Evolutionary conservation across 2,113 vertebrate species (phyloP).

Genomic region (Megaptera novaeangliae): DNA sequence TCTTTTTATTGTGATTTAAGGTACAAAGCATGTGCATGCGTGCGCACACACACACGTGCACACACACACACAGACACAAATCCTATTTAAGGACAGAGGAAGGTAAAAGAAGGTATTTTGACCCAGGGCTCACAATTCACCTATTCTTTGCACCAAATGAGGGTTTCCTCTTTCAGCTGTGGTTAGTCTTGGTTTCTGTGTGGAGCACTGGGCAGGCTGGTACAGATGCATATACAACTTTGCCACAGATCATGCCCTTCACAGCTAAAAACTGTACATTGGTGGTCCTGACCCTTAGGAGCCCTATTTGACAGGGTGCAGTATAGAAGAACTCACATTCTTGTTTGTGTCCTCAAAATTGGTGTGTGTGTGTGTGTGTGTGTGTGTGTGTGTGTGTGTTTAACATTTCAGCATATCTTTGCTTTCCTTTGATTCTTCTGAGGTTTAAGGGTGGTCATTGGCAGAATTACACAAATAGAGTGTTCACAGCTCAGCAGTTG

Average conservation of each 20-base stretch:
- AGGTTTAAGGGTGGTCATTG: conserved; percentile 85
- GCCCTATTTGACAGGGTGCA: not conserved
- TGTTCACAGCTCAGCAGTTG: conserved; percentile 82
- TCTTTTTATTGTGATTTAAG: conserved; percentile 15
- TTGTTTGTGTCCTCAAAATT: conserved; percentile 28
- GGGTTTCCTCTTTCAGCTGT: conserved; percentile 29
- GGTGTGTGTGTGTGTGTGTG: not conserved
- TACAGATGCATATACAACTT: not conserved
- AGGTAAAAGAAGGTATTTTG: conserved; percentile 33
- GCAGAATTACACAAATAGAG: conserved; percentile 83
- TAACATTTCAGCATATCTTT: conserved; percentile 76
- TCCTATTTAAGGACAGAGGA: conserved; percentile 13
- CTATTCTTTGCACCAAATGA: conserved; percentile 28
- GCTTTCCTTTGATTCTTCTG: conserved; percentile 84
- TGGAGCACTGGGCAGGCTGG: not conserved
- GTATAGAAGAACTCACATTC: conserved; percentile 19
- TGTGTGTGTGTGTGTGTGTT: not conserved
- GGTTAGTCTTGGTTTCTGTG: conserved; percentile 15
- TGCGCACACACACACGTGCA: rapidly evolving
- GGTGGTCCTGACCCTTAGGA: not conserved
- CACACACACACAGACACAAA: not conserved
- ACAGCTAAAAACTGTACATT: not conserved
- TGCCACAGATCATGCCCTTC: not conserved
- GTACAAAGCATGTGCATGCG: rapidly evolving
- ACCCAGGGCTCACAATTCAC: conserved; percentile 28